A percentile compares a stretch with the other conserved stretches of the same genome.
These are phyloP conservation scores for Epirrita christyi DNA, from an alignment of 2,888 invertebrate species.

Conservation along the genomic window DNA sequence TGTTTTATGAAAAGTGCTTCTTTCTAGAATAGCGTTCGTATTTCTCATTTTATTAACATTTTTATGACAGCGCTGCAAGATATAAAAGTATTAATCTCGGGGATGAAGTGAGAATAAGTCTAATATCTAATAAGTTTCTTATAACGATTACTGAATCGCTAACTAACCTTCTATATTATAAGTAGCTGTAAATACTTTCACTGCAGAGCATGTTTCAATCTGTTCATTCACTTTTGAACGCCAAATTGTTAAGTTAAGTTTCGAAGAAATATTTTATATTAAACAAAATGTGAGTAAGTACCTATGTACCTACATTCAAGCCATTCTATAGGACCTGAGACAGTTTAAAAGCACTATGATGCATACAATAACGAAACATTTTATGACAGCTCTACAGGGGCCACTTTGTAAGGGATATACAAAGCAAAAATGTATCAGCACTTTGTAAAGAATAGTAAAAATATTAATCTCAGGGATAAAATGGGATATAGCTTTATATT, in stretches of 20 bases:
- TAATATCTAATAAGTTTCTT: too few relatives aligned
- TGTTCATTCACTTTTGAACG: too few relatives aligned
- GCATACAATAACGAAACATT: neutral
- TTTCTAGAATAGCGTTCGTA: neutral
- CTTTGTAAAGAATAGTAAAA: conserved; percentile 6
- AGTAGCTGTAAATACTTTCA: too few relatives aligned
- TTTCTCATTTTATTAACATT: too few relatives aligned
- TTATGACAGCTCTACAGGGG: conserved; percentile 8
- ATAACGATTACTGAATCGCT: too few relatives aligned
- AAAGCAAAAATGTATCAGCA: neutral
- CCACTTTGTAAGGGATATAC: neutral
- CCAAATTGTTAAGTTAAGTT: too few relatives aligned
- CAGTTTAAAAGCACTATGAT: neutral
- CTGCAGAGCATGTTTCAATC: too few relatives aligned
- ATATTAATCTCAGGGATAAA: conserved; percentile 13
- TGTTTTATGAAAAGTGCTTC: neutral
- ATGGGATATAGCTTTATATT: conserved; percentile 2
- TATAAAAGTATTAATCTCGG: too few relatives aligned
- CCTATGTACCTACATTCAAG: neutral
- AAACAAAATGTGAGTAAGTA: too few relatives aligned
- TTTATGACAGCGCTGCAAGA: too few relatives aligned
- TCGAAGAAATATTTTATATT: neutral
- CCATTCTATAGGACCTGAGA: neutral
- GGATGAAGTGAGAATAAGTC: too few relatives aligned
- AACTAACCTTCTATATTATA: too few relatives aligned